Evolutionary conservation across 2,888 invertebrate genomes (phyloP).

Genomic region (Chrysolina oricalcia): DNA sequence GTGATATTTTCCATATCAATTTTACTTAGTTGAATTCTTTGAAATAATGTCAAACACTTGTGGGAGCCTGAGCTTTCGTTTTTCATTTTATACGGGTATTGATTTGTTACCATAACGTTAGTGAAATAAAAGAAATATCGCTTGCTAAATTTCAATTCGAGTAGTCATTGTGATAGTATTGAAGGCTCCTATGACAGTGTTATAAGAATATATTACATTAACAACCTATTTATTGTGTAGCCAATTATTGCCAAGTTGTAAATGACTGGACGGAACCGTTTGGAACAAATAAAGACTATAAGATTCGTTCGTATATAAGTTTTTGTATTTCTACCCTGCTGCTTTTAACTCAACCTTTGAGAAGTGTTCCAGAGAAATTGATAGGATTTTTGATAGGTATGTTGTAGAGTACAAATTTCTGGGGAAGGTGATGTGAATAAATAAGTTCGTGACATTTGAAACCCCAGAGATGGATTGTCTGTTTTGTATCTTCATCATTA

Average conservation of each 20-base stretch:
- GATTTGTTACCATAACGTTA: constrained; percentile 6
- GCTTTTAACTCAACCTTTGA: too few species aligned
- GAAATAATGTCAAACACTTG: neutral
- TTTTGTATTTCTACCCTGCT: too few species aligned
- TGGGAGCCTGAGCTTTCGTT: constrained; percentile 1
- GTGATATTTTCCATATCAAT: constrained; percentile 25
- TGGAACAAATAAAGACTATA: constrained; percentile 49
- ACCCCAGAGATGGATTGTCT: too few species aligned
- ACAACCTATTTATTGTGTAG: constrained; percentile 21
- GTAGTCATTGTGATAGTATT: constrained; percentile 1
- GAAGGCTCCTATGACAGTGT: constrained; percentile 7
- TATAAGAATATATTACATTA: constrained; percentile 7
- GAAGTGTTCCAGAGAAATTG: too few species aligned
- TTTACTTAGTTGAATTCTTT: constrained; percentile 19
- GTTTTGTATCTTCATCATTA: too few species aligned
- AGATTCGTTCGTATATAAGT: constrained; percentile 35
- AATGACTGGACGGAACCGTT: constrained; percentile 32
- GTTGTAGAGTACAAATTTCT: too few species aligned
- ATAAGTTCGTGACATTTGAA: too few species aligned
- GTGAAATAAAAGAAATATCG: neutral
- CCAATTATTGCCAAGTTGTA: constrained; percentile 15
- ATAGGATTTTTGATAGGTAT: too few species aligned
- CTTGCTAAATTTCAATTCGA: constrained; percentile 4
- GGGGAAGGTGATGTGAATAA: too few species aligned
- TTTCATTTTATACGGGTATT: constrained; percentile 17